Percentiles rank a stretch among this genome's conserved stretches.
phyloP scores from a whole-genome alignment of 1,140 invertebrate species.

The Heliconius melpomene region DNA sequence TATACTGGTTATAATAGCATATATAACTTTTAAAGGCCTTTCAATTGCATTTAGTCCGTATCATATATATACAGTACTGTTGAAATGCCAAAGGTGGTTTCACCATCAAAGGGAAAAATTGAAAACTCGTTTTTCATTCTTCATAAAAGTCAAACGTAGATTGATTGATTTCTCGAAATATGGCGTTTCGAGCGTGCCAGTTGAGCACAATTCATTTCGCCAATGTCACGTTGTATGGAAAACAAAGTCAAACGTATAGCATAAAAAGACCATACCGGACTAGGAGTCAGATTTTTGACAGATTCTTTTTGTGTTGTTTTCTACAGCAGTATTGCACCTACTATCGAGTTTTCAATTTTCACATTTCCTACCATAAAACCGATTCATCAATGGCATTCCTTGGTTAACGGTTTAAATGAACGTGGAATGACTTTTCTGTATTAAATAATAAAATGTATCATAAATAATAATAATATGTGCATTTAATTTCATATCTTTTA shows the following conservation, averaged over 20 bases:
- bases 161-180: too few relatives aligned
- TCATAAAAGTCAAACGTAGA: not conserved
- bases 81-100: not conserved
- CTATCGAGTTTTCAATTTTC: not conserved
- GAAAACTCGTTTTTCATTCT: not conserved
- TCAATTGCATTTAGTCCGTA: not conserved
- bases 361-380: not conserved
- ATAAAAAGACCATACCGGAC: not conserved
- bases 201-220: too few relatives aligned
- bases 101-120: not conserved
- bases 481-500: too few relatives aligned
- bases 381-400: not conserved
- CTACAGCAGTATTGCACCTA: not conserved
- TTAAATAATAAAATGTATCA: too few relatives aligned
- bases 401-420: too few relatives aligned
- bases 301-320: not conserved
- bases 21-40: too few relatives aligned
- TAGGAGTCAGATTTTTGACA: not conserved
- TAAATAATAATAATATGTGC: too few relatives aligned
- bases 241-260: constrained; percentile 7
- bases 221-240: too few relatives aligned
- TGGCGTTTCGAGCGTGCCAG: too few relatives aligned
- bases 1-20: too few relatives aligned
- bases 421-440: too few relatives aligned
- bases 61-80: not conserved